Evolutionary conservation across 2,888 invertebrate species (phyloP), one percentile per base, ranked within the genome.

Genomic region (Scaptomyza tumidula): DNA sequence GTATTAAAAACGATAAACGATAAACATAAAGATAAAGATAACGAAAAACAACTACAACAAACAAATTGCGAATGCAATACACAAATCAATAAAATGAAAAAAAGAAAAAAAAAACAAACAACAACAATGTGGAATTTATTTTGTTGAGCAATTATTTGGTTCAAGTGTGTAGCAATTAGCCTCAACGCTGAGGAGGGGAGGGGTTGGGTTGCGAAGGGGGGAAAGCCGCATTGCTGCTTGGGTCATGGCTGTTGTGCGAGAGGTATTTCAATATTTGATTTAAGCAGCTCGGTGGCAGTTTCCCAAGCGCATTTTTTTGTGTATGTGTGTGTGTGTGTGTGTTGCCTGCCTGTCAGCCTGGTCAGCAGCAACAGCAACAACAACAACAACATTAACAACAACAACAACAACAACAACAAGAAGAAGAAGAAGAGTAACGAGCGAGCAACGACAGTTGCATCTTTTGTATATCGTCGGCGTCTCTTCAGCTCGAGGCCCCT

Each of bases 261-360:
- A 76, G 71, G 81, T 74, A 82, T 82, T 86, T 81, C 85, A 81
- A 83, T 83, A 83, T 83, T 87, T 87, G 85, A 84, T 87, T 84
- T 84, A 84, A 84, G 69, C 80, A 75, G 74, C 80, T 67, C 83
- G 56, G 66, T 72, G 64, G 75, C 74, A 85, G 87, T 87, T 82
- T 84, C 87, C 83, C 83, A 84, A 87, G 83, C 85, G 82, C 82
- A 85, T 87, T 84, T 83, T 82, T 83, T 39, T 80, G 41, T 62
- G 65, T 62, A 67, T 83, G 7, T 80, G 39, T 60, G 65, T 62
- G 69, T 83, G 7, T 80, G 39, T 60, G 63, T 62, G 69, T 68
- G 60, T 66, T 62, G 71, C 70, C 61, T 64, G 68, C 69, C 71
- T 61, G 71, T 75, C 77, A 78, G 69, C 24, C 54, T 48, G 69